phyloP scores from a whole-genome alignment of 30 jellyfish, hydroid and myxozoan species.

The Aurelia aurita region DNA sequence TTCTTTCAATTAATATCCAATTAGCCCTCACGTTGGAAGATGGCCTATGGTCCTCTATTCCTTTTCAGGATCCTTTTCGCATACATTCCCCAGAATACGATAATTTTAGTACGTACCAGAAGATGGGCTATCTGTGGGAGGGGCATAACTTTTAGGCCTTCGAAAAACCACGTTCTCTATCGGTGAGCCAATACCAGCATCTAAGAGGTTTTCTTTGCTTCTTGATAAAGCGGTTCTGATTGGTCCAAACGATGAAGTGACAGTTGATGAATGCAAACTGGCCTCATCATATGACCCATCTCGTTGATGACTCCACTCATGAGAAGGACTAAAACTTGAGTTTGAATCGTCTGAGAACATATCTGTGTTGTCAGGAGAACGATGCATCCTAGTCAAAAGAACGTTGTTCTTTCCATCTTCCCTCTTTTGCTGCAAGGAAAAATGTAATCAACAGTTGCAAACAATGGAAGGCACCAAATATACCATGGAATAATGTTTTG shows the following conservation, averaged over 20 bases:
- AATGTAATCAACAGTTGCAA: too few relatives aligned
- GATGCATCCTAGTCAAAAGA: slow-evolving; percentile 30
- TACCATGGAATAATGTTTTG: too few relatives aligned
- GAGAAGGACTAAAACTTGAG: slow-evolving; percentile 72
- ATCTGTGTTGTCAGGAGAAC: slow-evolving; percentile 71
- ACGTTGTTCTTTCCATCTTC: slow-evolving; percentile 56
- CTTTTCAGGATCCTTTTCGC: not conserved
- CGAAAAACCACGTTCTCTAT: slow-evolving; percentile 38
- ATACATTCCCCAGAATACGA: not conserved
- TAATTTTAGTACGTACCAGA: slow-evolving; percentile 22
- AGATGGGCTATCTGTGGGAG: slow-evolving; percentile 53
- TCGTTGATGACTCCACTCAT: slow-evolving; percentile 27
- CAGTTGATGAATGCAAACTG: slow-evolving; percentile 57
- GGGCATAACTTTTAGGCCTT: slow-evolving; percentile 21
- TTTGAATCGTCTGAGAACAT: slow-evolving; percentile 72
- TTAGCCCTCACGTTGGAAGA: too few relatives aligned
- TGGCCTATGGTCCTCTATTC: too few relatives aligned
- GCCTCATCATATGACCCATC: slow-evolving; percentile 33
- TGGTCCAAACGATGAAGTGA: slow-evolving; percentile 73
- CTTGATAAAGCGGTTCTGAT: slow-evolving; percentile 87
- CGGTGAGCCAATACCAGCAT: slow-evolving; percentile 31
- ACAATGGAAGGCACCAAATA: too few relatives aligned
- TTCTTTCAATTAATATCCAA: too few relatives aligned
- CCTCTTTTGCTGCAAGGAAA: slow-evolving; percentile 34
- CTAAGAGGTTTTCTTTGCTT: slow-evolving; percentile 84